Percentiles rank a stretch among this genome's conserved stretches.
phyloP scores from a whole-genome alignment of 2,888 invertebrate genomes.

The Apotomis capreana region DNA sequence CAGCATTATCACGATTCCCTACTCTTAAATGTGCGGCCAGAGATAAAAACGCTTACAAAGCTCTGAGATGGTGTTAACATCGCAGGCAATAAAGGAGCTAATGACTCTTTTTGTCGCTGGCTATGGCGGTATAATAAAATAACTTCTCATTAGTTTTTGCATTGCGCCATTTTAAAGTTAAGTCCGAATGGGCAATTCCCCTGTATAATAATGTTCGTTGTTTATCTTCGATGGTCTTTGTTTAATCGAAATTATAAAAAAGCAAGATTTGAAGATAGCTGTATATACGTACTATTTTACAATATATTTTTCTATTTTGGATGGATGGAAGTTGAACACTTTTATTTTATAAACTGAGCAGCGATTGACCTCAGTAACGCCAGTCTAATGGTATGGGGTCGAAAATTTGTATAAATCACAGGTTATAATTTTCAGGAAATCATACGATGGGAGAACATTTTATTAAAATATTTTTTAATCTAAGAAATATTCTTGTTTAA shows the following conservation, averaged over 20 bases:
- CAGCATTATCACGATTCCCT: constrained; percentile 23
- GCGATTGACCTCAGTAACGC: too few relatives aligned
- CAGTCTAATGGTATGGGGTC: too few relatives aligned
- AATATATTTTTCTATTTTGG: too few relatives aligned
- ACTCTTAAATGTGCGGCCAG: background rate
- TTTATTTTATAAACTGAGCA: too few relatives aligned
- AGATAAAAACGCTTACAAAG: constrained; percentile 26
- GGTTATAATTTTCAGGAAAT: too few relatives aligned
- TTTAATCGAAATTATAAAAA: background rate
- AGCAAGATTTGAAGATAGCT: too few relatives aligned
- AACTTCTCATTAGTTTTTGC: constrained; percentile 6
- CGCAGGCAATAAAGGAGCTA: constrained; percentile 13
- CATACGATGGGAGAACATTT: too few relatives aligned
- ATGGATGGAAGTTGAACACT: too few relatives aligned
- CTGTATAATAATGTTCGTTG: background rate
- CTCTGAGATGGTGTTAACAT: constrained; percentile 16
- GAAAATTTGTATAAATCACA: too few relatives aligned
- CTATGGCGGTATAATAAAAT: constrained; percentile 15
- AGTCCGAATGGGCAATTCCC: background rate
- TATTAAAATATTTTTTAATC: too few relatives aligned
- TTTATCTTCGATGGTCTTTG: background rate
- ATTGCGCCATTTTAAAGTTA: background rate
- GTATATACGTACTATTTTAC: too few relatives aligned
- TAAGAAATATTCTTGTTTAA: too few relatives aligned
- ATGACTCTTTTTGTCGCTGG: constrained; percentile 21